Base-by-base conservation (phyloP, 30 jellyfish, hydroid and myxozoan genomes). In the Nemopilema nomurai region DNA sequence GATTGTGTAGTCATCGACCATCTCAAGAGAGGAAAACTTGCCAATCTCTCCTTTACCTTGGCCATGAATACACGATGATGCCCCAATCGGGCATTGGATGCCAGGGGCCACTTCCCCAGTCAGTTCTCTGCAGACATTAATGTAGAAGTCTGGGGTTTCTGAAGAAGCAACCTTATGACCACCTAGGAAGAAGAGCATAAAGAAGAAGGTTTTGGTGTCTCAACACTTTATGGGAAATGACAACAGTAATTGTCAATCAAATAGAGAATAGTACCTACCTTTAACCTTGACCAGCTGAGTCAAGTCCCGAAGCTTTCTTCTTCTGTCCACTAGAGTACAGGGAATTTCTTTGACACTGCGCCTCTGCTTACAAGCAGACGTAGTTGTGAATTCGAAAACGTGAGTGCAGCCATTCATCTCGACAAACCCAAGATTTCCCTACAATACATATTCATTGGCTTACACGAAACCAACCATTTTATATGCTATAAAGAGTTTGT, bases 51-150 rank as follows among this genome's bases (percentile, higher is more conserved):
- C 97, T 16, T n/a, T 73, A 22, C 74, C 81, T 22, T 51, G 50
- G 19, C 86, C 77, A 81, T 69, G 53, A 23, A 67, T 51, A 29
- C 93, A 89, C 8, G 97, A 90, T n/a, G 97, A 81, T 67, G 97
- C 41, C 18, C 93, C 93, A 26, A 21, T 16, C 64, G 94, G 94
- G 62, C 93, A 89, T 1, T 64, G 16, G 26, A 67, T 81, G 51
- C 90, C 93, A 23, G 92, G n/a, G n/a, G n/a, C 69, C 1, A 74
- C 92, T 24, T 84, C 92, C 32, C 87, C 87, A 30, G 90, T 67
- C n/a, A 89, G 64, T 49, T 82, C 97, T 81, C 93, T 63, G 75
- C 97, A 89, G 30, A 89, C 93, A 82, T 89, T 89, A 18, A 89
- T 80, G 86, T 73, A 76, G 25, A 89, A 75, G 33, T 74, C 90